A percentile compares a stretch with the other conserved stretches of the same genome.
Conservation (phyloP, 2,888 invertebrate species). For the Stenurella melanura region DNA sequence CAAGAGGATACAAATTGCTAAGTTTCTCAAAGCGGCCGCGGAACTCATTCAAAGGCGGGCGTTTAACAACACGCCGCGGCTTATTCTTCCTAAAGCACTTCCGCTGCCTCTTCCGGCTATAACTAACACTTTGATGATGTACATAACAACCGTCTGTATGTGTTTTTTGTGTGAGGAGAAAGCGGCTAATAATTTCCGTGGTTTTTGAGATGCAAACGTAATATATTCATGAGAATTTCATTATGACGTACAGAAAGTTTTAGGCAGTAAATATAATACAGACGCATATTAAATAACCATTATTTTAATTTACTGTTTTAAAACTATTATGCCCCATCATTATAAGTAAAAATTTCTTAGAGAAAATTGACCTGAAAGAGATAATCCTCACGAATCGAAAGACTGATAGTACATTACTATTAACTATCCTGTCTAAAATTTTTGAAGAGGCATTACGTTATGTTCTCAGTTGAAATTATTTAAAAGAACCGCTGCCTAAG, state of each 20-base stretch:
- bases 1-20: slow-evolving; percentile 67
- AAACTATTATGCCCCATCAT: too few species aligned
- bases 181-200: slow-evolving; percentile 12
- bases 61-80: slow-evolving; percentile 41
- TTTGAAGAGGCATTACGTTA: too few species aligned
- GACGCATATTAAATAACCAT: background rate
- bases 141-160: slow-evolving; percentile 45
- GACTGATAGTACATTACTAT: too few species aligned
- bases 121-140: slow-evolving; percentile 64
- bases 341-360: too few species aligned
- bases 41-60: slow-evolving; percentile 44
- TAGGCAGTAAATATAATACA: background rate
- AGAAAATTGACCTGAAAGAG: too few species aligned
- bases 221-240: background rate
- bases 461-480: too few species aligned
- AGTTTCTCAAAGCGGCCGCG: slow-evolving; percentile 64
- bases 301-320: background rate
- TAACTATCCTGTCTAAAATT: too few species aligned
- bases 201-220: background rate
- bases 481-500: too few species aligned
- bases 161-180: slow-evolving; percentile 9
- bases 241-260: background rate
- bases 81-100: slow-evolving; percentile 37
- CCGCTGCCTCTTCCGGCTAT: slow-evolving; percentile 58
- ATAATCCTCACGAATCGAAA: too few species aligned